phyloP scores from a whole-genome alignment of 1,140 invertebrate genomes.

The Apis laboriosa region DNA sequence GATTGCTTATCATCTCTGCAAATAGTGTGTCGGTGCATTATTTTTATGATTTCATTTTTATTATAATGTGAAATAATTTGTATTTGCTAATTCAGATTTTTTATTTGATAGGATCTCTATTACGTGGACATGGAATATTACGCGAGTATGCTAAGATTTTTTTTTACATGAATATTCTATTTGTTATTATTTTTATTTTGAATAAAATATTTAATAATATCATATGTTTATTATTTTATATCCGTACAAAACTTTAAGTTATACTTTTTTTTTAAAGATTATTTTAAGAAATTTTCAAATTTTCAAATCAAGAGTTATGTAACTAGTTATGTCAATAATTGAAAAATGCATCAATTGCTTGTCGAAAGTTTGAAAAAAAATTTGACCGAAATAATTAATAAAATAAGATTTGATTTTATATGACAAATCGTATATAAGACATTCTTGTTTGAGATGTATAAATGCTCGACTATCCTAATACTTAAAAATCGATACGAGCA shows the following conservation, averaged over 20 bases:
- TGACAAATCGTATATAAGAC: background rate
- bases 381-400: background rate
- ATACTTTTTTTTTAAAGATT: background rate
- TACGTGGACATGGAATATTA: too few species aligned
- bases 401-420: background rate
- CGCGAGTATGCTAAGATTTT: too few species aligned
- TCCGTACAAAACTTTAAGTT: too few species aligned
- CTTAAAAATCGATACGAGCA: background rate
- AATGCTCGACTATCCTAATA: background rate
- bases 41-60: conserved; percentile 8
- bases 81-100: background rate
- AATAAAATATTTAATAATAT: too few species aligned
- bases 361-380: background rate
- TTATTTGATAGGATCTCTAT: too few species aligned
- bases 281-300: background rate
- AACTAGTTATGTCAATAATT: too few species aligned
- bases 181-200: too few species aligned
- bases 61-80: background rate
- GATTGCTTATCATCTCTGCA: conserved; percentile 32
- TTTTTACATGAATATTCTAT: too few species aligned
- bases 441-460: too few species aligned
- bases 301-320: too few species aligned
- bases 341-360: background rate
- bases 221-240: too few species aligned
- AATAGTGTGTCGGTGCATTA: conserved; percentile 25